Base-by-base conservation (phyloP, 2,888 invertebrate genomes). In the Exephanes ischioxanthus region DNA sequence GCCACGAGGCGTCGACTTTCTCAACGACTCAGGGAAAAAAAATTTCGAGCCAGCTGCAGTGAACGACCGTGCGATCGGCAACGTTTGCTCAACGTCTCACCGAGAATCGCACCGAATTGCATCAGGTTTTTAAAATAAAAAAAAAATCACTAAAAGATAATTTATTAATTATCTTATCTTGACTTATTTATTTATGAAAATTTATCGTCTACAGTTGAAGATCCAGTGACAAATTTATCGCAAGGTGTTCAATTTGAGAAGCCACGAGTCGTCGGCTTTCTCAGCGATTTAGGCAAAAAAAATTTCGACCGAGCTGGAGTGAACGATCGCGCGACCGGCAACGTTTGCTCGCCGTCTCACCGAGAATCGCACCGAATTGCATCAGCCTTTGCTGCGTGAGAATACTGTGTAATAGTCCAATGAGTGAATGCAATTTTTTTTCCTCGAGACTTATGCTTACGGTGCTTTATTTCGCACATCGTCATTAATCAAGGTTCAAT, bases 291-390 rank as follows among this genome's bases (percentile, higher is more conserved):
- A 75, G 41, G 1, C 0, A 11, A 41, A 19, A 72, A 70, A 33
- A 5, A 5, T 30, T 30, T 30, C 70, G 53, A 63, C 67, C 76
- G 26, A n/a, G 63, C 7, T 41, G 51, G 53, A 63, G 33, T n/a
- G 55, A 72, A 45, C 45, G 61, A 77, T 72, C 66, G 77, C 67
- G 67, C 53, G 45, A 77, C 55, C 67, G 71, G 58, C 63, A 75
- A 63, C 51, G 67, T 48, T 30, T 61, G 14, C 48, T 61, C 63
- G 53, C 26, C n/a, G 63, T 81, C 81, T 78, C 55, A 79, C 51
- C 63, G 70, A 78, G 66, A 83, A 80, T 76, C 63, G 75, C 41
- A 75, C 75, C 45, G 51, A 78, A 85, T 85, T 85, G 78, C 85
- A 83, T 83, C 82, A 85, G 73, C 82, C 53, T 73, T 73, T 33